Conservation (phyloP, 2,113 vertebrate species). For the Pontoporia blainvillei region DNA sequence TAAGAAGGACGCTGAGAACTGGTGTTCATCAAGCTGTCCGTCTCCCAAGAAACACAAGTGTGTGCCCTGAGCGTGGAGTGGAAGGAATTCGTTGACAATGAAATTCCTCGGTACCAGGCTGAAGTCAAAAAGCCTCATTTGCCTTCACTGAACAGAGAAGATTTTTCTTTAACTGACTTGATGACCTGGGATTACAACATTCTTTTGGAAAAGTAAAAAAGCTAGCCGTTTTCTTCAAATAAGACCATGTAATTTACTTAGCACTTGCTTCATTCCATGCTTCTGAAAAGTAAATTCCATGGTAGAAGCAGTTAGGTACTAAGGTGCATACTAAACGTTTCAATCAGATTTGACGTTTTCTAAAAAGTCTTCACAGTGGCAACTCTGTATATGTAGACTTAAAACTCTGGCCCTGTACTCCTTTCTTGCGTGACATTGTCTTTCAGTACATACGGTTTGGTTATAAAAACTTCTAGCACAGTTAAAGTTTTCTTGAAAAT, state of each 20-base stretch:
- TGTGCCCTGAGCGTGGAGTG: neutral
- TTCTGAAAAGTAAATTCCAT: conserved; percentile 62
- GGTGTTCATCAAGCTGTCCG: neutral
- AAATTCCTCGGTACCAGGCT: neutral
- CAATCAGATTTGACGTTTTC: neutral
- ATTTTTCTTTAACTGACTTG: neutral
- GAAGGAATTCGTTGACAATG: neutral
- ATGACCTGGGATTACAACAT: neutral
- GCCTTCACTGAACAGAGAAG: neutral
- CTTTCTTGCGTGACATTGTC: conserved; percentile 41
- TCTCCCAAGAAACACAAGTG: conserved; percentile 11
- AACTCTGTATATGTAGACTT: neutral
- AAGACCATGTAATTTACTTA: conserved; percentile 51
- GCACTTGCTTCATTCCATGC: neutral
- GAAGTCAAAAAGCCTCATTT: neutral
- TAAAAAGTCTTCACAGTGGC: conserved; percentile 38
- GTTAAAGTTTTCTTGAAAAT: conserved; percentile 6
- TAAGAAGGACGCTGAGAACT: neutral
- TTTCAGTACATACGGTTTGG: conserved; percentile 46
- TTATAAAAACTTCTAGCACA: conserved; percentile 42
- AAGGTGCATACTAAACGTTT: conserved; percentile 30
- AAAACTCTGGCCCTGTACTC: conserved; percentile 47
- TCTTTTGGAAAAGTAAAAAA: conserved; percentile 55
- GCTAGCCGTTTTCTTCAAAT: neutral
- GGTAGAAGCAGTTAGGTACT: neutral